Base-by-base conservation (phyloP, 2,113 vertebrate genomes). In the Poeciliopsis occidentalis region DNA sequence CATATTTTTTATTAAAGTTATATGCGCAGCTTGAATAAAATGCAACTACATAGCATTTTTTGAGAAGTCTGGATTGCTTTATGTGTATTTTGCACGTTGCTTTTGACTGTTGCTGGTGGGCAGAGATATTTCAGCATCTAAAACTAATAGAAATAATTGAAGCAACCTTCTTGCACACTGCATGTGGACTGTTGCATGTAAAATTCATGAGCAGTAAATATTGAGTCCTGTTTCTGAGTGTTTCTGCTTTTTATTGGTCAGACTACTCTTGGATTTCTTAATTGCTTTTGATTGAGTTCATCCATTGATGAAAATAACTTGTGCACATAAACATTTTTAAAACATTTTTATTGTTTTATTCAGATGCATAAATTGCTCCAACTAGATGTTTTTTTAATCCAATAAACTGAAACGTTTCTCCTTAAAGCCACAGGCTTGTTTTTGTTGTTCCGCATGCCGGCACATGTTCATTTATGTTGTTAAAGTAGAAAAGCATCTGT, bases 401-500 rank as follows among this genome's bases (percentile, higher is more conserved):
- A 47, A 47, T 19, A 19, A 47, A 19, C 13, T 7, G 13, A 17
- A 17, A 47, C 1, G 51, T 22, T 6, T 13, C 15, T 12, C 1
- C 37, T n/a, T n/a, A 64, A 41, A 34, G 19, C 32, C 30, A 17
- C 22, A 17, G 19, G 34, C 12, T 5, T 24, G 15, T 37, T 51
- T 27, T 22, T 76, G 64, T 70, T n/a, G 57, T 57, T 44, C 68
- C 32, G 26, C 24, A 37, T 64, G 70, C 32, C 66, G 26, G 30
- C 4, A 12, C 71, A 75, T 60, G 47, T 57, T 82, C 72, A 79
- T 26, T 81, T 69, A 72, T 69, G 73, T 22, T 54, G 72, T 65
- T 31, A 57, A 67, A 69, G 31, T 27, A 71, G 80, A 67, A 79
- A 79, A 75, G 72, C 77, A 61, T n/a, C 30, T 26, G 54, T 39